These are phyloP conservation scores for Solenopsis fugax DNA, from an alignment of 1,140 invertebrate genomes.

Conservation along the genomic window DNA sequence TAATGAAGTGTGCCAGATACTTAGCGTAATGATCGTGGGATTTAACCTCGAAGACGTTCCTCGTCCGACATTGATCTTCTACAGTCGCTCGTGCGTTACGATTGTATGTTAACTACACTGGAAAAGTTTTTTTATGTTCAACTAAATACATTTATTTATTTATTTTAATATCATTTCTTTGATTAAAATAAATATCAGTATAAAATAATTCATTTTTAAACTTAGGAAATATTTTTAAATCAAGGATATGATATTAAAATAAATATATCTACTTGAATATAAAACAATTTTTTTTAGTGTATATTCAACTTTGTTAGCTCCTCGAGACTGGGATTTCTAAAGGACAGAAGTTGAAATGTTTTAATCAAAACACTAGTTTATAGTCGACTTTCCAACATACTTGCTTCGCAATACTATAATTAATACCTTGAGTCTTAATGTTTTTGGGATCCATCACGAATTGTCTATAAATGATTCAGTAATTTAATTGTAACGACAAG, in stretches of 20 bases:
- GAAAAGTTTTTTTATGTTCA: no score
- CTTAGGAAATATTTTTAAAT: no score
- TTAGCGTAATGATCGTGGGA: not conserved
- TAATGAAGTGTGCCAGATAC: not conserved
- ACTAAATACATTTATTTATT: no score
- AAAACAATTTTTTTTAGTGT: no score
- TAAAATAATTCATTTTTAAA: no score
- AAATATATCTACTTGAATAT: no score
- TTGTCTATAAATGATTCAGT: not conserved
- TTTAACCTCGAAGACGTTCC: not conserved
- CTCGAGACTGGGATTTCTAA: not conserved
- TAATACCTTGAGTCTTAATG: conserved; percentile 5
- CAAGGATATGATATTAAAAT: no score
- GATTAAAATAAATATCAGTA: no score
- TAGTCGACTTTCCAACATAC: not conserved
- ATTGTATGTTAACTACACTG: no score
- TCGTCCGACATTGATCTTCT: not conserved
- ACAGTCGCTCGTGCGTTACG: not conserved
- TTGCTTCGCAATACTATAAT: not conserved
- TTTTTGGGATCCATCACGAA: not conserved
- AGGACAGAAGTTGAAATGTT: conserved; percentile 19
- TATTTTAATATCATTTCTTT: no score
- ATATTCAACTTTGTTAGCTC: not conserved
- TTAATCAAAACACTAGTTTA: not conserved
- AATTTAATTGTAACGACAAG: not conserved